Evolutionary conservation across 2,888 invertebrate genomes (phyloP), one percentile per base, ranked within the genome.

Genomic region (Gryllus longicercus): DNA sequence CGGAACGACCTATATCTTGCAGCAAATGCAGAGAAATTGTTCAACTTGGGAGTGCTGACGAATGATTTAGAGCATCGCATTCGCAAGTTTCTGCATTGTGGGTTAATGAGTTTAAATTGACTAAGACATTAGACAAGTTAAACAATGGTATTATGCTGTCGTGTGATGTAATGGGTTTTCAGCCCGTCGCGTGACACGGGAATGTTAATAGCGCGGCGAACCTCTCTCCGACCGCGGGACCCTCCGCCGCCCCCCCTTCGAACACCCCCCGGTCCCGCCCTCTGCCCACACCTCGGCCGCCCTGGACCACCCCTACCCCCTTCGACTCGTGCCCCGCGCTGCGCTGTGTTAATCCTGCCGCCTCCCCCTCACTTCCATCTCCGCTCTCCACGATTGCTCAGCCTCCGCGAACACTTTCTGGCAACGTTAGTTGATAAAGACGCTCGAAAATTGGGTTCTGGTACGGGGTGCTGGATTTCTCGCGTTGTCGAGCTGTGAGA

Each of bases 81-180:
- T 63, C 63, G 63, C 16, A 14, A 63, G n/a, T 63, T 63, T 16
- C 63, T 63, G n/a, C 63, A 16, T 63, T 63, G 63, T 63, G n/a
- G 63, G 63, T 63, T 63, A 63, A 63, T 63, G 63, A 14, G 16
- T 63, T 63, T 63, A 14, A 63, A 63, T 63, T 63, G 63, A 18
- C 63, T 63, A n/a, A 63, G 63, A 63, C 63, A 63, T 63, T 63
- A n/a, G 63, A 63, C 63, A 63, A 63, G 63, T 63, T 63, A 63
- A 63, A 63, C 63, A 63, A 63, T 63, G 63, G 63, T 63, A 63
- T 63, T 63, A 63, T 63, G 63, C 63, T 63, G 63, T 63, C 63
- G 63, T 63, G 63, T 63, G 63, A n/a, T 63, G 63, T 63, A 63
- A 63, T 63, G 63, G 63, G 63, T 63, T 63, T 63, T 63, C 63